Conservation (phyloP, 30 jellyfish, hydroid and myxozoan species). For the Chrysaora quinquecirrha region DNA sequence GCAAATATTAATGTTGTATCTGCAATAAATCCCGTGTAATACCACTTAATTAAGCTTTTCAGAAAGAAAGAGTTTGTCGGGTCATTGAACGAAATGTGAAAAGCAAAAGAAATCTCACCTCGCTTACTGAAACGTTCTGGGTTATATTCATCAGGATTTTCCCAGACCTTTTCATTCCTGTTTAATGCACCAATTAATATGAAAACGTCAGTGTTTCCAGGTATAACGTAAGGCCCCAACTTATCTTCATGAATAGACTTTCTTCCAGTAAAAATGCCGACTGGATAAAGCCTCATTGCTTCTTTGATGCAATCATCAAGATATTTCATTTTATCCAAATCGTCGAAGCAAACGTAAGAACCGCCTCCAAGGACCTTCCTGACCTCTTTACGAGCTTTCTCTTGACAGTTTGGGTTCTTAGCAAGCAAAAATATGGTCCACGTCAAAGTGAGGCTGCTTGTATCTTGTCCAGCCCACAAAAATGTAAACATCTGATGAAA, state of each 20-base stretch:
- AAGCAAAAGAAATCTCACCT: no score
- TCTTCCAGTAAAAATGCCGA: constrained; percentile 4
- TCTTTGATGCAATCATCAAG: constrained; percentile 51
- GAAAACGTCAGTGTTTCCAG: constrained; percentile 6
- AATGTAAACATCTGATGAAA: constrained; percentile 60
- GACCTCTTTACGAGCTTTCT: neutral
- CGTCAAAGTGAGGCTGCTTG: constrained; percentile 53
- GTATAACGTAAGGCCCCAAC: constrained; percentile 49
- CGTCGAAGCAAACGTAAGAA: constrained; percentile 10
- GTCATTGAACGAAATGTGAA: no score
- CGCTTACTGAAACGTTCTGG: no score
- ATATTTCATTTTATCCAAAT: constrained; percentile 8
- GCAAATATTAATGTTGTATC: no score
- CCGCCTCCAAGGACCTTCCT: constrained; percentile 16
- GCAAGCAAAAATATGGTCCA: constrained; percentile 49
- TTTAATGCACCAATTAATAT: constrained; percentile 20
- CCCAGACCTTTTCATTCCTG: constrained; percentile 36
- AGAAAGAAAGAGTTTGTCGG: no score
- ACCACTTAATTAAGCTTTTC: no score
- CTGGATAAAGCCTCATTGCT: constrained; percentile 46
- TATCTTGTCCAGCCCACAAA: constrained; percentile 68
- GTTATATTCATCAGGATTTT: constrained; percentile 36
- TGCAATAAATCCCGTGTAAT: no score
- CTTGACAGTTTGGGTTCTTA: constrained; percentile 2
- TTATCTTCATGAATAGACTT: constrained; percentile 14